Percentiles rank a stretch among this genome's conserved stretches.
phyloP scores from a whole-genome alignment of 1,140 invertebrate genomes.

The Steinernema khuongi region DNA sequence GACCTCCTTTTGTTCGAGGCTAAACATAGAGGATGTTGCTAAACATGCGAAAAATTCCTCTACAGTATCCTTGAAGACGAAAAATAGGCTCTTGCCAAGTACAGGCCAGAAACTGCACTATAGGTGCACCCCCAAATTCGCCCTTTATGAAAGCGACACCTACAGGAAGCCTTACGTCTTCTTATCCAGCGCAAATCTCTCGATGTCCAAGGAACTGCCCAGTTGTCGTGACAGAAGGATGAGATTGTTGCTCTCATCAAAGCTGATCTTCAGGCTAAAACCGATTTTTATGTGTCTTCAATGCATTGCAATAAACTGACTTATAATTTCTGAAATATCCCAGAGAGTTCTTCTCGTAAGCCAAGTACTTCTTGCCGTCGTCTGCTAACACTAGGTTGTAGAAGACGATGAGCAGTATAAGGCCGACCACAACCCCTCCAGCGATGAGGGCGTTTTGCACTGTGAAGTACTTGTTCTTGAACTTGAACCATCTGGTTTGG shows the following conservation, averaged over 20 bases:
- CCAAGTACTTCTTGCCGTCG: neutral
- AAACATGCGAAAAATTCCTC: too few species aligned
- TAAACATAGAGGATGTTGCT: too few species aligned
- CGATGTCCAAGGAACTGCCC: neutral
- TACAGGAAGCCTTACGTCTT: neutral
- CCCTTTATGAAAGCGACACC: neutral
- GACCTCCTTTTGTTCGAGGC: neutral
- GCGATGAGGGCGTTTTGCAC: neutral
- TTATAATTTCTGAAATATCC: neutral
- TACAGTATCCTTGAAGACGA: too few species aligned
- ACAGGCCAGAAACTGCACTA: too few species aligned
- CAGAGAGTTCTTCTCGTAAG: neutral
- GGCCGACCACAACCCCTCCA: neutral
- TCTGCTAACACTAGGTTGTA: neutral
- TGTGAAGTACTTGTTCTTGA: neutral
- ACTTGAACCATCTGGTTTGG: neutral
- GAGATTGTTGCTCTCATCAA: neutral
- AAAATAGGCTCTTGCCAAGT: too few species aligned
- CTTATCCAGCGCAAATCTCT: neutral
- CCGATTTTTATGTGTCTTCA: neutral
- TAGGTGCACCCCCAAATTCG: too few species aligned
- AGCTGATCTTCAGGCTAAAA: conserved; percentile 1
- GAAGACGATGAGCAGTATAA: neutral
- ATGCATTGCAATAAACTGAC: neutral
- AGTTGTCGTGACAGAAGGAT: neutral